Base-by-base conservation (phyloP, 1,140 invertebrate genomes). In the Calosoma granatense region DNA sequence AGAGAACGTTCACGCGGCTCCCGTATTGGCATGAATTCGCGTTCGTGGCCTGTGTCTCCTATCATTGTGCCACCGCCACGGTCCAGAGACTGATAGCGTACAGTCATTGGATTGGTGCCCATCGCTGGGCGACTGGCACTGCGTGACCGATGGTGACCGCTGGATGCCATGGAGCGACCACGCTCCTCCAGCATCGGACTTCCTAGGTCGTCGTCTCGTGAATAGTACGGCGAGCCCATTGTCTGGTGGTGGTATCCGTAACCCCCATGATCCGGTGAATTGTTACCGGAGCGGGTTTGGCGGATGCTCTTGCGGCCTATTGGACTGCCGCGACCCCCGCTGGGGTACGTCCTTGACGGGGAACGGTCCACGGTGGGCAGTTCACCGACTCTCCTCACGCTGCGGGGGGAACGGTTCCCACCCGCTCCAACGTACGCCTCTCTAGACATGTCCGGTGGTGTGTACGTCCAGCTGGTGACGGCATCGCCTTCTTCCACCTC, bases 281-380 rank as follows among this genome's bases (percentile, higher is more conserved):
- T 80, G 68, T 80, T 81, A 54, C 78, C 77, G 62, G 78, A 80
- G 26, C 79, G 73, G 22, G 76, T 77, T 62, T 72, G 76, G 20
- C 76, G 71, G 54, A 66, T 51, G 20, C 61, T 43, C 65, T 78
- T 81, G 20, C 74, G 74, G 63, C 72, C 72, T 41, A 70, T 78
- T 58, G 82, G 81, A 74, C 78, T 83, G 61, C 77, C 78, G 4
- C 75, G 70, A 61, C 76, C 77, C 67, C 78, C 81, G 56, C 72
- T 70, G 63, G 81, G 82, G 73, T 85, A 86, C 69, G 79, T 81
- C 63, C 84, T 74, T 63, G 84, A 86, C 65, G 88, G 88, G 69
- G 87, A 89, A 63, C 87, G 83, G 80, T 91, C 88, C 67, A 90
- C 87, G 66, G 87, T 89, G 67, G 87, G 87, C 71, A 90, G 77